Evolutionary conservation across 2,797 vertebrate species (phyloP).

Genomic region (Thripadectes ignobilis): DNA sequence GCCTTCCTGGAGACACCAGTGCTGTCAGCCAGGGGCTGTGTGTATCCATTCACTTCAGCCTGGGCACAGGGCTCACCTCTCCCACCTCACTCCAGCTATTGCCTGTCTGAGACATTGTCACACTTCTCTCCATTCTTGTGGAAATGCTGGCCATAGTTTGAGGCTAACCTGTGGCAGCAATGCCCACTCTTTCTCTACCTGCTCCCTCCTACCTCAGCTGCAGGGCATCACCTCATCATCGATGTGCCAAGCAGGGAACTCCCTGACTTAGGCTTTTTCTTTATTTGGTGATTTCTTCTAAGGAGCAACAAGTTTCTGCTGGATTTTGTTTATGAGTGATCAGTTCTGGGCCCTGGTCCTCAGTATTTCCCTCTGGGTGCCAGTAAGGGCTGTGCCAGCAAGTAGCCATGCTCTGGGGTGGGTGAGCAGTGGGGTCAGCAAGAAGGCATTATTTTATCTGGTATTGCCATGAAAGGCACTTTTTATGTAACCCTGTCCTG

Average conservation of each 20-base stretch:
- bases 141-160: neutral
- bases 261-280: neutral
- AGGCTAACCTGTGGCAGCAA: neutral
- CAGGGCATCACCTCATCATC: neutral
- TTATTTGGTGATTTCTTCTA: neutral
- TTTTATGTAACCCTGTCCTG: neutral
- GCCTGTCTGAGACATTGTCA: neutral
- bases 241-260: neutral
- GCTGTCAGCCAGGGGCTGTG: neutral
- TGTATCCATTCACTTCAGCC: neutral
- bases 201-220: neutral
- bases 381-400: neutral
- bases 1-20: neutral
- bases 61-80: neutral
- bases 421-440: neutral
- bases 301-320: neutral
- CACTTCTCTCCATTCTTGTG: neutral
- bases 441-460: neutral
- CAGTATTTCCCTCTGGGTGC: neutral
- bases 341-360: neutral
- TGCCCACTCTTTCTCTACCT: neutral
- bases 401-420: neutral
- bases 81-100: neutral
- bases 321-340: neutral
- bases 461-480: neutral